These are phyloP conservation scores for Listrodromus nycthemerus DNA, from an alignment of 2,888 invertebrate species.

Conservation along the genomic window DNA sequence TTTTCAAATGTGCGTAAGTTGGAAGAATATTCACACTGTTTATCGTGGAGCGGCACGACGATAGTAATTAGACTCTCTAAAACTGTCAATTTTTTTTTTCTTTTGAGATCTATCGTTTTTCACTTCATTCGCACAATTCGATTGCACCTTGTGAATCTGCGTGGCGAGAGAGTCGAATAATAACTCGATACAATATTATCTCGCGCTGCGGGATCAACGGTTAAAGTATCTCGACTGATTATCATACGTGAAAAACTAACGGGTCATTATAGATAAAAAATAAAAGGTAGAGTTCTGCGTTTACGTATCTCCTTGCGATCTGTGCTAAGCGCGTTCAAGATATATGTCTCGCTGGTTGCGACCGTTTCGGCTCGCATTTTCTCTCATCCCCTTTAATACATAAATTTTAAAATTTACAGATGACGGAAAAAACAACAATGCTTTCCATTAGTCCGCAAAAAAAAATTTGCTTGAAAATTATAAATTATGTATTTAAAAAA, in stretches of 20 bases:
- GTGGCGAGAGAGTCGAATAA: conserved; percentile 23
- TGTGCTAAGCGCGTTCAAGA: conserved; percentile 40
- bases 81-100: conserved; percentile 30
- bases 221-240: conserved; percentile 7
- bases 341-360: conserved; percentile 10
- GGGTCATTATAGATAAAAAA: conserved; percentile 25
- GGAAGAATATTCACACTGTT: conserved; percentile 62
- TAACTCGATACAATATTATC: conserved; percentile 28
- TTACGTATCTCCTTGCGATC: conserved; percentile 51
- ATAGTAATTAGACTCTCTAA: conserved; percentile 51
- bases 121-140: conserved; percentile 31
- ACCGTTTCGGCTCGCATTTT: conserved; percentile 7
- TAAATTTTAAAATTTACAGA: conserved; percentile 35
- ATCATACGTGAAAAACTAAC: conserved; percentile 17
- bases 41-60: conserved; percentile 66
- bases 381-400: conserved; percentile 41
- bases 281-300: conserved; percentile 56
- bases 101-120: conserved; percentile 56
- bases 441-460: neutral
- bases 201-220: conserved; percentile 1
- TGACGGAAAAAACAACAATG: conserved; percentile 37
- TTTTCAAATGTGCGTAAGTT: conserved; percentile 36
- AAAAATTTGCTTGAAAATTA: conserved; percentile 46
- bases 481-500: conserved; percentile 44
- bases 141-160: conserved; percentile 31